Conservation (phyloP, 2,888 invertebrate genomes). For the Tineola bisselliella region DNA sequence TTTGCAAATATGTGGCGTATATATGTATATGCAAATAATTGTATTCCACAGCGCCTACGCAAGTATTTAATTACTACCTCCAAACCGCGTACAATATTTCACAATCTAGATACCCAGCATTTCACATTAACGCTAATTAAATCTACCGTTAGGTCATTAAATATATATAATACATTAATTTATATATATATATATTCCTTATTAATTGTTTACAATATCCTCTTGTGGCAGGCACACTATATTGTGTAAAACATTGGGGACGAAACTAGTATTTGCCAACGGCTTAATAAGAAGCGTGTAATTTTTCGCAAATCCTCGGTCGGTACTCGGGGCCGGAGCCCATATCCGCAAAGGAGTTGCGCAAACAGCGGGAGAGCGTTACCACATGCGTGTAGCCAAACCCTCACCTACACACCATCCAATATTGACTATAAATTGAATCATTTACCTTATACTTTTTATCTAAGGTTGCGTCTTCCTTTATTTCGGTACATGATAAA, state of each 20-base stretch:
- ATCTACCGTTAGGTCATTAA: too few species aligned
- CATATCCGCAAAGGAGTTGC: constrained; percentile 37
- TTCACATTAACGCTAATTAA: too few species aligned
- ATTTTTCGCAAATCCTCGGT: constrained; percentile 43
- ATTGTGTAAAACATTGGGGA: background rate
- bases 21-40: background rate
- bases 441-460: constrained; percentile 6
- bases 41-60: background rate
- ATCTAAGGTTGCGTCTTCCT: constrained; percentile 1
- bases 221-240: background rate
- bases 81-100: background rate
- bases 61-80: background rate
- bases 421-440: constrained; percentile 8
- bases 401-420: background rate
- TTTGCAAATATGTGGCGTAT: background rate
- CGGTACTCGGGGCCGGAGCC: constrained; percentile 16
- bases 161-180: too few species aligned
- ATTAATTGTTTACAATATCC: too few species aligned
- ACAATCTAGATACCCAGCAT: background rate
- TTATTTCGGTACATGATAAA: background rate
- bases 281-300: constrained; percentile 45
- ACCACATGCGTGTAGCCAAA: constrained; percentile 11
- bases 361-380: constrained; percentile 29
- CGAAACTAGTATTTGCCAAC: constrained; percentile 31
- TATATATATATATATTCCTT: too few species aligned